These are phyloP conservation scores for Sebastes matsubarae DNA, from an alignment of 2,797 vertebrate species.

Conservation along the genomic window DNA sequence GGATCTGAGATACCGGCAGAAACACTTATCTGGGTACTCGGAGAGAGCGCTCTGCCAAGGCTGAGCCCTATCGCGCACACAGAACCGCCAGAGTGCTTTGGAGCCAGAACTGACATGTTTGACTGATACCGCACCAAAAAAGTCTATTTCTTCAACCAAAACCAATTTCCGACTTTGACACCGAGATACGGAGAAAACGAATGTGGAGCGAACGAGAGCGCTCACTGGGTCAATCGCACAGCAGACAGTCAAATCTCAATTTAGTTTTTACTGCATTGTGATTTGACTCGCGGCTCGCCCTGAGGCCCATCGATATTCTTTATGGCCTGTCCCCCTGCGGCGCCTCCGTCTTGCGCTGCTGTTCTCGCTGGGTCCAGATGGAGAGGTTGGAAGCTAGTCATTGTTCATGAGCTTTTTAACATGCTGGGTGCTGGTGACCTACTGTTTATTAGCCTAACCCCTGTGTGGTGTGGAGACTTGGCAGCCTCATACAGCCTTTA, in stretches of 20 bases:
- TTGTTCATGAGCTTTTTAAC: conserved; percentile 76
- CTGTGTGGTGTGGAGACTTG: conserved; percentile 48
- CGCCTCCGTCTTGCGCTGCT: conserved; percentile 39
- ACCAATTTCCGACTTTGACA: conserved; percentile 69
- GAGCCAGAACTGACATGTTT: conserved; percentile 46
- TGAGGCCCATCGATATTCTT: conserved; percentile 69
- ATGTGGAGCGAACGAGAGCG: conserved; percentile 20
- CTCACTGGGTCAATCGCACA: conserved; percentile 21
- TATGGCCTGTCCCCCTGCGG: conserved; percentile 44
- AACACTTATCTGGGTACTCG: conserved; percentile 62
- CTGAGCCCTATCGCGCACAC: conserved; percentile 52
- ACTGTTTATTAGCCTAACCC: conserved; percentile 76
- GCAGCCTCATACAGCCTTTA: conserved; percentile 57
- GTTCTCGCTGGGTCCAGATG: conserved; percentile 69
- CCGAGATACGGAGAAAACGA: conserved; percentile 55
- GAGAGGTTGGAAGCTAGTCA: conserved; percentile 64
- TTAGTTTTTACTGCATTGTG: conserved; percentile 43
- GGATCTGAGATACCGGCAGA: conserved; percentile 62
- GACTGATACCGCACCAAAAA: conserved; percentile 55
- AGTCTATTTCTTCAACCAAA: conserved; percentile 61
- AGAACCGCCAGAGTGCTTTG: conserved; percentile 43
- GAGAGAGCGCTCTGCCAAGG: conserved; percentile 56
- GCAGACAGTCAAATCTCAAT: conserved; percentile 52
- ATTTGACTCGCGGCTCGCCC: conserved; percentile 22
- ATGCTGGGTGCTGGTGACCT: conserved; percentile 68